Conservation (phyloP, 2,797 vertebrate genomes). For the Schizothorax lantsangensis region DNA sequence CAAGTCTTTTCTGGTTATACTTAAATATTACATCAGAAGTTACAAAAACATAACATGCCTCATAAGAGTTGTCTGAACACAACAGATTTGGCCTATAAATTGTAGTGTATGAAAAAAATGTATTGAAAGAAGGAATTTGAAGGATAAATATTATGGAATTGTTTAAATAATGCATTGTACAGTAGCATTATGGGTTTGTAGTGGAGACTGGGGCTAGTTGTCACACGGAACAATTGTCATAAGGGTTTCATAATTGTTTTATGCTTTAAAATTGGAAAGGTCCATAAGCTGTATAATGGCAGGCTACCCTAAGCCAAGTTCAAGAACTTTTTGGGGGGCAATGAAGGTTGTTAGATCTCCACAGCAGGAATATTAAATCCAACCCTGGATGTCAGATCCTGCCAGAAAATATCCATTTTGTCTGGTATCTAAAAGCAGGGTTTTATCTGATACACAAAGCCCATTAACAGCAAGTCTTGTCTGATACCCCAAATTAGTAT, state of each 20-base stretch:
- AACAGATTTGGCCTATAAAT: constrained; percentile 1
- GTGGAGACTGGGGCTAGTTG: not conserved
- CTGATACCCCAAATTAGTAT: not conserved
- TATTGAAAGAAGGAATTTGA: not conserved
- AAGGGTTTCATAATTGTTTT: not conserved
- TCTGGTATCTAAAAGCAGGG: too few species aligned
- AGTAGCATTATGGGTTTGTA: not conserved
- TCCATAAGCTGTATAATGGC: not conserved
- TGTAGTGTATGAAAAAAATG: not conserved
- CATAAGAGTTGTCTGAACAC: constrained; percentile 7
- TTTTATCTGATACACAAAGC: not conserved
- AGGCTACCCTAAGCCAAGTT: not conserved
- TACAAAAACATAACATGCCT: constrained; percentile 24
- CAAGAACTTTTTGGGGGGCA: not conserved
- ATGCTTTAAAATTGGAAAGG: not conserved
- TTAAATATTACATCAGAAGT: constrained; percentile 45
- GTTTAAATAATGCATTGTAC: not conserved
- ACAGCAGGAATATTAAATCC: too few species aligned
- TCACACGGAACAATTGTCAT: not conserved
- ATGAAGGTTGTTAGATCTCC: too few species aligned
- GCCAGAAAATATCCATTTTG: not conserved
- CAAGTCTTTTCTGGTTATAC: constrained; percentile 30
- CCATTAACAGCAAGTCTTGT: not conserved
- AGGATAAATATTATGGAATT: not conserved
- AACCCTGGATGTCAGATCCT: not conserved